These are phyloP conservation scores for Rhinolophus sinicus DNA, from an alignment of 2,113 vertebrate species.

Conservation along the genomic window DNA sequence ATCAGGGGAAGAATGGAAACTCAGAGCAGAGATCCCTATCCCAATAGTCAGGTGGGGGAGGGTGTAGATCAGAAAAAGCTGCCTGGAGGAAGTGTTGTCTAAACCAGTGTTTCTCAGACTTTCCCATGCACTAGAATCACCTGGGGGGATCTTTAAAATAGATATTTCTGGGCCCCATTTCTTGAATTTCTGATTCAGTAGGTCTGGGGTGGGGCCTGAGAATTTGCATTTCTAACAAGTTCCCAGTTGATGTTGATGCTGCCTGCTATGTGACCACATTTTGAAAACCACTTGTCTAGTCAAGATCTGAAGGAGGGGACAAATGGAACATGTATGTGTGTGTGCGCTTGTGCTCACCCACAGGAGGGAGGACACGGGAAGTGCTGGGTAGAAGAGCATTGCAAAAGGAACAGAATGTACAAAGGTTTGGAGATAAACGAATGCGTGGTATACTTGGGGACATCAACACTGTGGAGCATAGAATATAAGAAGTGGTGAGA, in stretches of 20 bases:
- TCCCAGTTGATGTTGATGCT: background rate
- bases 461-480: background rate
- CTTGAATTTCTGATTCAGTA: background rate
- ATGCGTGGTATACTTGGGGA: background rate
- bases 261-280: background rate
- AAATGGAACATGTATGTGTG: background rate
- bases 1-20: background rate
- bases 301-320: background rate
- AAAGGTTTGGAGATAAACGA: background rate
- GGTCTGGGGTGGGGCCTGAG: background rate
- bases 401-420: background rate
- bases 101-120: background rate
- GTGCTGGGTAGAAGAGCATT: background rate
- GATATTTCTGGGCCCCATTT: background rate
- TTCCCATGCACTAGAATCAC: background rate
- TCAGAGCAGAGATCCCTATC: background rate
- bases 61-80: conserved; percentile 20
- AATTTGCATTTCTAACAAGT: conserved; percentile 13
- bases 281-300: background rate
- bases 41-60: background rate
- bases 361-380: background rate
- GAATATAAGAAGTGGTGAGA: background rate
- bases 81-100: background rate
- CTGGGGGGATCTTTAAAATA: background rate
- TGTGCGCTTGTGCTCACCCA: background rate